A percentile compares a stretch with the other conserved stretches of the same genome.
phyloP scores from a whole-genome alignment of 2,113 vertebrate genomes.

The Oriolus oriolus region DNA sequence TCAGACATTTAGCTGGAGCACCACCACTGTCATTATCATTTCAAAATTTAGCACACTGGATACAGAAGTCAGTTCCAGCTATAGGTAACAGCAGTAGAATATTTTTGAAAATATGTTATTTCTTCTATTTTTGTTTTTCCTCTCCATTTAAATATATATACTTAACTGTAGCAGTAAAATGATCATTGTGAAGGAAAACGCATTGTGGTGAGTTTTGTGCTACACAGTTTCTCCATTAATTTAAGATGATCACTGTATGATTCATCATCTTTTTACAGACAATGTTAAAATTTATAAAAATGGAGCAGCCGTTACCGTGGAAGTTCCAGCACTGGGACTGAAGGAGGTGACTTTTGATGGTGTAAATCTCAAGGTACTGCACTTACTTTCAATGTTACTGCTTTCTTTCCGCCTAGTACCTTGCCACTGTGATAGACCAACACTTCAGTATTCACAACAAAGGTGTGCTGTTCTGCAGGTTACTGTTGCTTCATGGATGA shows the following conservation, averaged over 20 bases:
- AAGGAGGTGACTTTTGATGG: slow-evolving; percentile 42
- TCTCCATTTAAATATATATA: not conserved
- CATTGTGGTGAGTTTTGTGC: not conserved
- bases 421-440: not conserved
- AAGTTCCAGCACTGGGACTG: slow-evolving; percentile 16
- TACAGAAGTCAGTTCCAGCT: not conserved
- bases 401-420: not conserved
- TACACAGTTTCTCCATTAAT: not conserved
- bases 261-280: slow-evolving; percentile 5
- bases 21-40: not conserved
- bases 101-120: not conserved
- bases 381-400: not conserved
- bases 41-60: not conserved
- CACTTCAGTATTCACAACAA: not conserved
- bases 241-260: not conserved
- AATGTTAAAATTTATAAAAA: slow-evolving; percentile 41
- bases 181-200: not conserved
- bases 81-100: not conserved
- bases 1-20: not conserved
- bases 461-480: slow-evolving; percentile 38
- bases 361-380: slow-evolving; percentile 36
- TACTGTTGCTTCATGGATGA: slow-evolving; percentile 37
- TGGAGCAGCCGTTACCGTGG: not conserved
- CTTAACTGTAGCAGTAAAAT: not conserved
- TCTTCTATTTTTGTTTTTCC: not conserved